Conservation (phyloP, 2,797 vertebrate genomes). For the Acestrorhynchus altus region DNA sequence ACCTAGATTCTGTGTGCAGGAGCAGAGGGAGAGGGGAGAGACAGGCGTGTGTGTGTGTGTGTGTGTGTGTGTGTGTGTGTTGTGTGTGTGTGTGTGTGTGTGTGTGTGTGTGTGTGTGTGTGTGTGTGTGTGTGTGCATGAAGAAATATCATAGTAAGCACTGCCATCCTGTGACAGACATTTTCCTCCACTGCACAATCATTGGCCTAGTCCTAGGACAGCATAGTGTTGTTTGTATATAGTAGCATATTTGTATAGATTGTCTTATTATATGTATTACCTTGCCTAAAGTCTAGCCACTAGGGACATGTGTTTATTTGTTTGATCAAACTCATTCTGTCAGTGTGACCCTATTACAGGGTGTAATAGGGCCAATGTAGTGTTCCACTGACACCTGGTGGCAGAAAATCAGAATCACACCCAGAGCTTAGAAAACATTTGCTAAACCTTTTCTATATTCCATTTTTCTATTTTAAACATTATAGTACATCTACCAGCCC, state of each 20-base stretch:
- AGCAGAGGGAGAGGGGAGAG: slow-evolving; percentile 19
- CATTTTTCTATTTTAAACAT: too few species aligned
- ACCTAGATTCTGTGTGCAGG: slow-evolving; percentile 53
- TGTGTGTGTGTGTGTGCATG: slow-evolving; percentile 24
- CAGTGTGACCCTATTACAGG: background rate
- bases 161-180: slow-evolving; percentile 39
- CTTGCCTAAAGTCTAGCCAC: background rate
- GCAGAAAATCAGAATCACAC: slow-evolving; percentile 6
- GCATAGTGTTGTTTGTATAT: slow-evolving; percentile 15
- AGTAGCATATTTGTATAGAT: slow-evolving; percentile 1
- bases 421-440: background rate
- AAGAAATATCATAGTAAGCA: background rate
- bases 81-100: slow-evolving; percentile 19
- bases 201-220: background rate
- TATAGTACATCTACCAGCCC: too few species aligned
- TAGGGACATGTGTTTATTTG: background rate
- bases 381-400: slow-evolving; percentile 73
- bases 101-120: slow-evolving; percentile 29
- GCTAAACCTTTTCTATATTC: too few species aligned
- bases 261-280: slow-evolving; percentile 7
- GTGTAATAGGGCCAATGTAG: slow-evolving; percentile 36
- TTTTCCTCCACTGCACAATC: background rate
- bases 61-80: slow-evolving; percentile 30
- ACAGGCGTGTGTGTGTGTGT: background rate
- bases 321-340: slow-evolving; percentile 38